Percentiles rank a stretch among this genome's conserved stretches.
phyloP scores from a whole-genome alignment of 2,888 invertebrate species.

The Melitaea athalia region DNA sequence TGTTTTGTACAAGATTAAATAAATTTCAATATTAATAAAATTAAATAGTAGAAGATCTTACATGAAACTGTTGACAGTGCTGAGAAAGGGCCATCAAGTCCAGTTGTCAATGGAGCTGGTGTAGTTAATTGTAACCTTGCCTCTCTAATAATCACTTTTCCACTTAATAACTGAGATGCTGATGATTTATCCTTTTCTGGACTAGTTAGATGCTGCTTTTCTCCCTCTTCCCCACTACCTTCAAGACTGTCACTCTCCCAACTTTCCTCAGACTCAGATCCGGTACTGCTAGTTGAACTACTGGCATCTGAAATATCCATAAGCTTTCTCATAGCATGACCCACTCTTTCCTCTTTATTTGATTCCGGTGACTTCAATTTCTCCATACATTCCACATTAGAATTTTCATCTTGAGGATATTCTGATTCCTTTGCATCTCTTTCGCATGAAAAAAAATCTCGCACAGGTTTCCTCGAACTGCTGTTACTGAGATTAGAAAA shows the following conservation, averaged over 20 bases:
- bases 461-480: slow-evolving; percentile 57
- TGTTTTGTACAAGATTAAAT: no score
- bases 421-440: slow-evolving; percentile 59
- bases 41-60: slow-evolving; percentile 52
- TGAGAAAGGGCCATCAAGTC: slow-evolving; percentile 87
- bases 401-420: slow-evolving; percentile 69
- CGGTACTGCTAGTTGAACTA: slow-evolving; percentile 73
- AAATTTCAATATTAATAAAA: no score
- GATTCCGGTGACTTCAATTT: slow-evolving; percentile 61
- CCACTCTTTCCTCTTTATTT: slow-evolving; percentile 69
- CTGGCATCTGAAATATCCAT: slow-evolving; percentile 79
- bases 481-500: slow-evolving; percentile 62
- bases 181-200: slow-evolving; percentile 73
- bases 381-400: slow-evolving; percentile 63
- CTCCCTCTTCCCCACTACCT: slow-evolving; percentile 69
- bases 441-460: slow-evolving; percentile 71
- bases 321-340: slow-evolving; percentile 75
- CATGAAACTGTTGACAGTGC: slow-evolving; percentile 65
- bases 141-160: slow-evolving; percentile 87
- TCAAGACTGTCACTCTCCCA: slow-evolving; percentile 72
- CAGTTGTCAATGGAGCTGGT: slow-evolving; percentile 65
- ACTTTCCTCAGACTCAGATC: slow-evolving; percentile 73
- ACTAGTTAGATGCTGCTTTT: slow-evolving; percentile 66
- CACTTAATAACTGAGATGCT: slow-evolving; percentile 80
- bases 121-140: slow-evolving; percentile 85